phyloP scores from a whole-genome alignment of 1,140 invertebrate species.

The Meteorus sp. region DNA sequence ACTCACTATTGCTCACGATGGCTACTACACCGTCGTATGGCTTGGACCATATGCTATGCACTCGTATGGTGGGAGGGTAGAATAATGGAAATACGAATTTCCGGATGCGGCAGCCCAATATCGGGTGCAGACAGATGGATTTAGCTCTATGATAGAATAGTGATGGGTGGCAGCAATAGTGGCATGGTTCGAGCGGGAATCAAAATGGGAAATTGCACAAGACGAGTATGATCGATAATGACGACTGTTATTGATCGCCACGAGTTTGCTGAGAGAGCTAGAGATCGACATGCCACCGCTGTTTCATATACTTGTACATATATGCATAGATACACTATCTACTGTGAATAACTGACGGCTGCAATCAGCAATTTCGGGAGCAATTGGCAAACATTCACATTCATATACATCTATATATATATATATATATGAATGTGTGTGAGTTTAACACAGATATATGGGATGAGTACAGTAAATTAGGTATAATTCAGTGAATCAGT shows the following conservation, averaged over 20 bases:
- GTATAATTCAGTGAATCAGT: neutral
- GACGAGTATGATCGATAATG: constrained; percentile 14
- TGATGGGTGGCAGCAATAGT: neutral
- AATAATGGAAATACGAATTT: constrained; percentile 11
- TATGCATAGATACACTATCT: too few species aligned
- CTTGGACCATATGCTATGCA: too few species aligned
- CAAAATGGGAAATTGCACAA: neutral
- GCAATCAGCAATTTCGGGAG: constrained; percentile 7
- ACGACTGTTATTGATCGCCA: neutral
- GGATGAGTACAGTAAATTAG: neutral
- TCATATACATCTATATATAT: neutral
- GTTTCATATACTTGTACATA: neutral
- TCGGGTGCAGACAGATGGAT: constrained; percentile 6
- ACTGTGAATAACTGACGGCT: constrained; percentile 3
- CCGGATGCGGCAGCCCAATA: constrained; percentile 9
- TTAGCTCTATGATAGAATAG: constrained; percentile 6
- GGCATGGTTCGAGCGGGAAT: neutral
- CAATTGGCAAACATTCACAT: constrained; percentile 1
- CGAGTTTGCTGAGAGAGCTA: neutral
- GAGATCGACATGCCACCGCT: neutral
- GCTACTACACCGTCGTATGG: too few species aligned
- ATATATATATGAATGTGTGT: too few species aligned
- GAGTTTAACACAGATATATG: too few species aligned
- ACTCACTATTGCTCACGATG: too few species aligned
- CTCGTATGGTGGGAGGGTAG: neutral